Evolutionary conservation across 2,113 vertebrate species (phyloP), one percentile per base, ranked within the genome.

Genomic region (Erinaceus europaeus): DNA sequence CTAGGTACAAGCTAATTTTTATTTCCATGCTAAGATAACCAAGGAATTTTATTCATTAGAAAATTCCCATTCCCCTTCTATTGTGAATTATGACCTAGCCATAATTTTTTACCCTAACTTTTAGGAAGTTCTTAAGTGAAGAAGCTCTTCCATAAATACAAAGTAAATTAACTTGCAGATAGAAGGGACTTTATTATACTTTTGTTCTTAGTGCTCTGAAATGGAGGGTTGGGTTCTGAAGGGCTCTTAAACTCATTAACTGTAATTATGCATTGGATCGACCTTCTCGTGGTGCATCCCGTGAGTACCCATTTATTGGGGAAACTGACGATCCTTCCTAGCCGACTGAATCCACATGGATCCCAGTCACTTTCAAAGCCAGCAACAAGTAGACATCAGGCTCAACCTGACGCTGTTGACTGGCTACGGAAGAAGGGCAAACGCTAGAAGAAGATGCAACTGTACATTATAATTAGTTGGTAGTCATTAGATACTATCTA

Each of bases 11-110:
- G 34, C 4, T 38, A 90, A 93, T 89, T 17, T n/a, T n/a, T n/a
- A 64, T 23, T 13, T 34, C 42, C 59, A n/a, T 86, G 46, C 40
- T 77, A 84, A 86, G 75, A 69, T 87, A 90, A 88, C 34, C 57
- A 48, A 50, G 67, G 71, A 74, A 71, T 77, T 71, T 86, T 71
- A 52, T 55, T 25, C 44, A 38, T 48, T 6, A 55, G 29, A 65
- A 27, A 46, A 50, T 32, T 74, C 18, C 2, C 27, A 52, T n/a
- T 87, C 85, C 27, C 9, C 27, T 90, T 44, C 10, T 9, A 10
- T 8, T 40, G n/a, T n/a, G n/a, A n/a, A n/a, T n/a, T n/a, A n/a
- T n/a, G n/a, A n/a, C n/a, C n/a, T n/a, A 57, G 13, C 55, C 55
- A 27, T 27, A 29, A 27, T 27, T 27, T 27, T 27, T 27, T 10